A percentile compares a stretch with the other conserved stretches of the same genome.
phyloP scores from a whole-genome alignment of 2,113 vertebrate species.

The Cricetomys ansorgei region DNA sequence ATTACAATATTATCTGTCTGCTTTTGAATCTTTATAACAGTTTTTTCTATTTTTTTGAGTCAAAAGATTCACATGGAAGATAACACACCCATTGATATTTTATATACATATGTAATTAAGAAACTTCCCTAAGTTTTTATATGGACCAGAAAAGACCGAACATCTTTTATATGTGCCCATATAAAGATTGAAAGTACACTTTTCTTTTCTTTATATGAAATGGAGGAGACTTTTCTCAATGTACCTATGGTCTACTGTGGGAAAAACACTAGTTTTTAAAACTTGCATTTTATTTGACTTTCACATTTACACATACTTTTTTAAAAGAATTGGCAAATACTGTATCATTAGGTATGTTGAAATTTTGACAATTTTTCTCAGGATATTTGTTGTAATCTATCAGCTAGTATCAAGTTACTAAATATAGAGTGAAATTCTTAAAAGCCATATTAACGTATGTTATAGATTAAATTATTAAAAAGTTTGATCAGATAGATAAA shows the following conservation, averaged over 20 bases:
- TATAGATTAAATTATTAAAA: neutral
- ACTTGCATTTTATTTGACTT: neutral
- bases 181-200: neutral
- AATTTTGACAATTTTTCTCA: neutral
- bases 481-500: neutral
- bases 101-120: neutral
- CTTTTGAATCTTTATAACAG: neutral
- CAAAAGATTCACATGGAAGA: constrained; percentile 19
- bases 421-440: neutral
- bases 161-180: neutral
- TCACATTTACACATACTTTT: neutral
- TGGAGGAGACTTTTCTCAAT: neutral
- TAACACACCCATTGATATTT: neutral
- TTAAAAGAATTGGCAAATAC: neutral
- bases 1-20: constrained; percentile 3
- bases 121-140: constrained; percentile 19
- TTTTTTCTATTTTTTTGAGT: neutral
- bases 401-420: neutral
- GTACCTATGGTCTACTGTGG: neutral
- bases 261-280: neutral
- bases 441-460: neutral
- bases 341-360: neutral
- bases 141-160: neutral
- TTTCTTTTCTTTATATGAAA: constrained; percentile 17
- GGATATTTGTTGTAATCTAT: neutral